Conservation (phyloP, 2,888 invertebrate genomes). For the Heteropelma amictum region DNA sequence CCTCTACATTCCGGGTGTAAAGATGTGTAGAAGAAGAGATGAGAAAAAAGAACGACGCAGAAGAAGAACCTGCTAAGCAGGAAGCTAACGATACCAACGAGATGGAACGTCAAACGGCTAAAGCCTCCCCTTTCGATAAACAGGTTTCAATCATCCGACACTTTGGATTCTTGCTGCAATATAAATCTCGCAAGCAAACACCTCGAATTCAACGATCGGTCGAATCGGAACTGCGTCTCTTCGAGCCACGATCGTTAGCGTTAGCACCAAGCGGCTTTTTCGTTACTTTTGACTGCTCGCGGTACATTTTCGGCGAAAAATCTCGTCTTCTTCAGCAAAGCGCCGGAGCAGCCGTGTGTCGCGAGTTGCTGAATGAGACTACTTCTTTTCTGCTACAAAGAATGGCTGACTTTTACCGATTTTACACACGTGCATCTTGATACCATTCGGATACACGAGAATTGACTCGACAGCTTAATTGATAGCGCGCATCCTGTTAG, state of each 20-base stretch:
- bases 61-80: slow-evolving; percentile 52
- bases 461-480: slow-evolving; percentile 51
- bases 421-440: slow-evolving; percentile 26
- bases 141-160: slow-evolving; percentile 34
- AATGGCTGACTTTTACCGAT: no score
- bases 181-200: slow-evolving; percentile 4
- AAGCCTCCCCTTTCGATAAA: slow-evolving; percentile 20
- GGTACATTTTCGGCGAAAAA: no score
- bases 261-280: slow-evolving; percentile 45
- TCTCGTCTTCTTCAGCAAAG: no score
- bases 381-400: no score
- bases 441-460: slow-evolving; percentile 5
- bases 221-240: not conserved
- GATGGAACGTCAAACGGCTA: slow-evolving; percentile 29
- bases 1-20: not conserved
- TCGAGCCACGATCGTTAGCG: not conserved
- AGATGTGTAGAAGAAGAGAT: slow-evolving; percentile 10
- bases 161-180: slow-evolving; percentile 15
- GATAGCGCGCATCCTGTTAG: slow-evolving; percentile 52
- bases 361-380: slow-evolving; percentile 53
- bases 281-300: no score
- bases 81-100: slow-evolving; percentile 39
- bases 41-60: slow-evolving; percentile 11
- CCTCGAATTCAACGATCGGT: slow-evolving; percentile 5
- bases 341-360: no score